Evolutionary conservation across 2,113 vertebrate genomes (phyloP).

Genomic region (Pavo muticus): DNA sequence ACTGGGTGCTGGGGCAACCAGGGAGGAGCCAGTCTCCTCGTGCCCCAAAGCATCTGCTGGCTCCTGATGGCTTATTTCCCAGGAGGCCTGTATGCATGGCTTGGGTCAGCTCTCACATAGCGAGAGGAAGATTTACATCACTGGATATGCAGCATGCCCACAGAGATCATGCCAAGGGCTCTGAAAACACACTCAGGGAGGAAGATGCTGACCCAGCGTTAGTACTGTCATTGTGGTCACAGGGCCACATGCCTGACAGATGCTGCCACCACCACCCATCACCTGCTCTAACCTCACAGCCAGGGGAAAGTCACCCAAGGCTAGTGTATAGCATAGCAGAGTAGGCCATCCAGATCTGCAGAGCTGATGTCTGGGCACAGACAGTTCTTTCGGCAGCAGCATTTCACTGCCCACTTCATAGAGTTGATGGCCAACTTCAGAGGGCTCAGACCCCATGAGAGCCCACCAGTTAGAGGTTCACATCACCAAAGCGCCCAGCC

Average conservation of each 20-base stretch:
- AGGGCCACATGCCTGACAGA: background rate
- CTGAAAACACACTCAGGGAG: accelerated
- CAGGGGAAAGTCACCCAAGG: background rate
- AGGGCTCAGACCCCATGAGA: background rate
- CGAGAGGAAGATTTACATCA: accelerated
- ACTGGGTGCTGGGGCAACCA: background rate
- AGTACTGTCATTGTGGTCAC: background rate
- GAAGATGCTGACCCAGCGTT: background rate
- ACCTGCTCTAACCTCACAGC: background rate
- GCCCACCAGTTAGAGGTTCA: background rate
- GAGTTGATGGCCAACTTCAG: background rate
- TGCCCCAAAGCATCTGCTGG: background rate
- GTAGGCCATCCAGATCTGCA: accelerated
- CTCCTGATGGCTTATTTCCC: accelerated
- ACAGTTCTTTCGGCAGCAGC: background rate
- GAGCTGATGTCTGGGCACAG: background rate
- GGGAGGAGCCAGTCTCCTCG: background rate
- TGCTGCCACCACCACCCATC: background rate
- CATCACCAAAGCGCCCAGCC: accelerated
- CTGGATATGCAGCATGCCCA: background rate
- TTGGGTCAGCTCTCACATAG: accelerated
- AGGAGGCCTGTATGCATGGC: background rate
- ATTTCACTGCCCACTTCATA: background rate
- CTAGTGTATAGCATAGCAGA: accelerated
- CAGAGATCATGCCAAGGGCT: accelerated